Base-by-base conservation (phyloP, 2,888 invertebrate species). In the Caradrina clavipalpis region DNA sequence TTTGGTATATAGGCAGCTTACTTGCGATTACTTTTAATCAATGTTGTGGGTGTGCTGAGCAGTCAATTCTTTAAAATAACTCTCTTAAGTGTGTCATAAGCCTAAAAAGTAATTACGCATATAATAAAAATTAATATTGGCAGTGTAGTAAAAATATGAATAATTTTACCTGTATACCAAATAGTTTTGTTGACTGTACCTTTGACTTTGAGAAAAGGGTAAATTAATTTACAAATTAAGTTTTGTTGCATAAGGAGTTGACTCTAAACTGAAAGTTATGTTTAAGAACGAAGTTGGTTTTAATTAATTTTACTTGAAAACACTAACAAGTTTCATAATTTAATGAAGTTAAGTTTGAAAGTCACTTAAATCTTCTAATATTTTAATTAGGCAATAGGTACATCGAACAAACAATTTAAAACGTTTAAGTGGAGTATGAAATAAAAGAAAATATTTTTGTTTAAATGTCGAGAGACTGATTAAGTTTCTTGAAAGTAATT, bases 311-410 rank as follows among this genome's bases (percentile, higher is more conserved):
- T 8, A 60, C 47, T 80, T 66, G 7, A n/a, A 26, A 65, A 58
- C 35, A 80, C 63, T 76, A 61, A 66, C 21, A 80, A 80, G 54
- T 71, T 78, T 67, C 8, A 26, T 58, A 67, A 57, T 76, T 62
- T 76, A 61, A 76, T 67, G 17, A 70, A 49, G 39, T 73, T 64
- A 69, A 70, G 63, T 58, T 70, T 70, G 57, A 60, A 63, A 71
- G 56, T 17, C 60, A 66, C 76, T 66, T 59, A 56, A 66, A 69
- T 67, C 51, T 65, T 60, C 26, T 53, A 61, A 79, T 79, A 60
- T 69, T 69, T 74, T 74, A 74, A 75, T 49, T 19, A 55, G 47
- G 15, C 19, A 42, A 19, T 59, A 55, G 1, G 19, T n/a, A 47
- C 26, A 15, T 15, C 42, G 11, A 58, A 55, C 42, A 58, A 59